phyloP scores from a whole-genome alignment of 2,888 invertebrate genomes.

The Strigamia maritima region DNA sequence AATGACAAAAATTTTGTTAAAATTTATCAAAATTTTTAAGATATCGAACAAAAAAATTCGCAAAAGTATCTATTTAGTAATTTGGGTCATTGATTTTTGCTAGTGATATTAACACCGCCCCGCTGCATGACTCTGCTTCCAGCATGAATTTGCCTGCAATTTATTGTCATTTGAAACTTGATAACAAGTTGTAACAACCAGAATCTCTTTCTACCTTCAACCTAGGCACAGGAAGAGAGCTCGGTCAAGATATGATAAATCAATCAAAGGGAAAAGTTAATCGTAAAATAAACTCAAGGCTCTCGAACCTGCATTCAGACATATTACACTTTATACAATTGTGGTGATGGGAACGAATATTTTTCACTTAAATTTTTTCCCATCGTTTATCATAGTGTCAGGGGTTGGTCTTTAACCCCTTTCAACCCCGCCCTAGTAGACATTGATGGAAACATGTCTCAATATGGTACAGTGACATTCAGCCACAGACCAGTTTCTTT shows the following conservation, averaged over 20 bases:
- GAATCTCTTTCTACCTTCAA: neutral
- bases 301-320: slow-evolving; percentile 16
- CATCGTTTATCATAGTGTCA: slow-evolving; percentile 2
- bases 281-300: neutral
- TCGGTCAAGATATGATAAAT: slow-evolving; percentile 23
- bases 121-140: no score
- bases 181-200: neutral
- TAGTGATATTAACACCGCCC: no score
- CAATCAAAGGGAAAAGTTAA: slow-evolving; percentile 30
- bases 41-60: no score
- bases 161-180: neutral
- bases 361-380: neutral
- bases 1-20: no score
- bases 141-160: neutral
- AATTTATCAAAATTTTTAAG: no score
- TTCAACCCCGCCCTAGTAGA: slow-evolving; percentile 1
- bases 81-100: no score
- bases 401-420: slow-evolving; percentile 12
- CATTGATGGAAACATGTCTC: slow-evolving; percentile 16
- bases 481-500: neutral
- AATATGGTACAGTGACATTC: slow-evolving; percentile 14
- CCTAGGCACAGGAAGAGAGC: slow-evolving; percentile 31
- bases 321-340: neutral
- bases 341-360: neutral
- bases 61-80: no score